Evolutionary conservation across 2,888 invertebrate species (phyloP).

Genomic region (Chrysolina haemoptera): DNA sequence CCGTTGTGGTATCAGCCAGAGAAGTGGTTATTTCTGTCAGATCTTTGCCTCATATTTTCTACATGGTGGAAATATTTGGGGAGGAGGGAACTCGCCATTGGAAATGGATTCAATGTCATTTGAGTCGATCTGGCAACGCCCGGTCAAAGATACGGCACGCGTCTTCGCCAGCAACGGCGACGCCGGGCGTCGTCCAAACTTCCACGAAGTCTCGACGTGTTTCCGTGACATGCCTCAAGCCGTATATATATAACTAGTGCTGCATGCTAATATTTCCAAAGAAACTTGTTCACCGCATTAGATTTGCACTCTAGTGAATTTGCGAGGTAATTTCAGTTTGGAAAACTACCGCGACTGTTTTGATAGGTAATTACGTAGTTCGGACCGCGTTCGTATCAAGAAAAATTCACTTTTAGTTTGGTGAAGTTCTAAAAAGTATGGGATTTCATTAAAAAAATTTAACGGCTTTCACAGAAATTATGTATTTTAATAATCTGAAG

Average conservation of each 20-base stretch:
- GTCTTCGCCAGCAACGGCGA: constrained; percentile 24
- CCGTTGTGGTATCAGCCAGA: too few species aligned
- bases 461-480: too few species aligned
- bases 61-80: too few species aligned
- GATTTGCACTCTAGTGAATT: constrained; percentile 23
- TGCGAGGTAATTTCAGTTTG: constrained; percentile 1
- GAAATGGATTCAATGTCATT: too few species aligned
- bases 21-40: too few species aligned
- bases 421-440: too few species aligned
- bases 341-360: background rate
- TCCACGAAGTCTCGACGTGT: constrained; percentile 32
- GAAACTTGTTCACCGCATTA: constrained; percentile 30
- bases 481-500: too few species aligned
- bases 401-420: background rate
- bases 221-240: constrained; percentile 34
- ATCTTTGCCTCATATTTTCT: too few species aligned
- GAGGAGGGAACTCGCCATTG: too few species aligned
- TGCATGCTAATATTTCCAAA: constrained; percentile 30
- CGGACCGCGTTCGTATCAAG: background rate
- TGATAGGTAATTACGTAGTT: constrained; percentile 5
- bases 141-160: constrained; percentile 2
- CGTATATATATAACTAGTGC: constrained; percentile 26
- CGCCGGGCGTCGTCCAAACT: constrained; percentile 29
- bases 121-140: constrained; percentile 14
- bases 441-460: too few species aligned